phyloP scores from a whole-genome alignment of 2,888 invertebrate genomes.

The Heliothis peltigera region DNA sequence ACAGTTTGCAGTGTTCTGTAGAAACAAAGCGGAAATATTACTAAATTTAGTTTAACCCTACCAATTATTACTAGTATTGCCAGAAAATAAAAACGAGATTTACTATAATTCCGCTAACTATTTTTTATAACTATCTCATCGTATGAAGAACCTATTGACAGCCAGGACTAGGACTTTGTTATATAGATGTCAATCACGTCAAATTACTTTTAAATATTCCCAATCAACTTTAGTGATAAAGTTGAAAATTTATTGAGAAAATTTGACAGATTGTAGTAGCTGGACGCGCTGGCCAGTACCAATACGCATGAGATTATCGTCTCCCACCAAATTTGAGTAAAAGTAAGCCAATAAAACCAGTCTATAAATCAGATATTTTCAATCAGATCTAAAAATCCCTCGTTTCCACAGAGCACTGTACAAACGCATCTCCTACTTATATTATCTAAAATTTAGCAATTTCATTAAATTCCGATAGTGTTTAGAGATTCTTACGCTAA shows the following conservation, averaged over 20 bases:
- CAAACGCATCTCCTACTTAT: slow-evolving; percentile 54
- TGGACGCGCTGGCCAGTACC: no score
- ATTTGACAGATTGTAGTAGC: no score
- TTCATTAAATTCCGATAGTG: slow-evolving; percentile 57
- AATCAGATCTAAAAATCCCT: background rate
- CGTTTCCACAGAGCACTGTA: slow-evolving; percentile 52
- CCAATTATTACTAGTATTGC: slow-evolving; percentile 42
- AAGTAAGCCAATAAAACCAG: background rate
- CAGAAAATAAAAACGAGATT: slow-evolving; percentile 8
- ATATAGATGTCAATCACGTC: no score
- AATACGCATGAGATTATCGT: no score
- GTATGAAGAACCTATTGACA: no score
- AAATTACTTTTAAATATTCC: no score
- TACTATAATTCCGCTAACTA: background rate
- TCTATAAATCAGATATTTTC: slow-evolving; percentile 2
- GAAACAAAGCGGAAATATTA: slow-evolving; percentile 19
- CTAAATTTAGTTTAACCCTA: slow-evolving; percentile 28
- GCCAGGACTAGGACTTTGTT: no score
- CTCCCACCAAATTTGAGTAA: no score
- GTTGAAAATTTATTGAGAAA: no score
- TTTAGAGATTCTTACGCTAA: slow-evolving; percentile 79
- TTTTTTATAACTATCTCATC: background rate
- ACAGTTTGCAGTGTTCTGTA: slow-evolving; percentile 53
- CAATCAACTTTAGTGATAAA: no score
- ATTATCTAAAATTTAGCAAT: slow-evolving; percentile 60